Evolutionary conservation across 2,888 invertebrate genomes (phyloP).

Genomic region (Heteromurus nitidus): DNA sequence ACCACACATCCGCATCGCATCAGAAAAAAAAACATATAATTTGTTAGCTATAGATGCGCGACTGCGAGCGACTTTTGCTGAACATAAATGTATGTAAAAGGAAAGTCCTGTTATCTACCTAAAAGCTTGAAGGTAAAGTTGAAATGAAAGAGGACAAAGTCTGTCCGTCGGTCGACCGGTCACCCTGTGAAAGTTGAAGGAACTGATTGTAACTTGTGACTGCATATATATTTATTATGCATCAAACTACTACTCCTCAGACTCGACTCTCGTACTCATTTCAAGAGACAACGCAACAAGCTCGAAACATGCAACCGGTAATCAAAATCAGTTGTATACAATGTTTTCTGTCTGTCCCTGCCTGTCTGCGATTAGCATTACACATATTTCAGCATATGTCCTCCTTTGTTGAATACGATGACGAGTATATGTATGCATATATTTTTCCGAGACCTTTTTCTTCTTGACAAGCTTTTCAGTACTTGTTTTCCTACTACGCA

Average conservation of each 20-base stretch:
- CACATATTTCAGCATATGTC: too few relatives aligned
- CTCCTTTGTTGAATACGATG: background rate
- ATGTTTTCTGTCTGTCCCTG: background rate
- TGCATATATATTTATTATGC: too few relatives aligned
- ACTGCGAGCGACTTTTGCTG: too few relatives aligned
- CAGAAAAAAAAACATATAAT: background rate
- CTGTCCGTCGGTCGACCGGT: constrained; percentile 19
- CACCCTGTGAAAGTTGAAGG: constrained; percentile 43
- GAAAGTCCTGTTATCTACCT: constrained; percentile 43
- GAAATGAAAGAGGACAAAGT: background rate
- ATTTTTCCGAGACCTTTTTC: too few relatives aligned
- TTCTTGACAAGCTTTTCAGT: constrained; percentile 17
- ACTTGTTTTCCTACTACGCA: constrained; percentile 37
- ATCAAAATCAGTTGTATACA: too few relatives aligned
- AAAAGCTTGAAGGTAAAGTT: constrained; percentile 17
- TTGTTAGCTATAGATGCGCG: too few relatives aligned
- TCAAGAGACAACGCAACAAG: too few relatives aligned
- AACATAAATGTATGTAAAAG: constrained; percentile 12
- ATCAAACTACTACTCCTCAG: too few relatives aligned
- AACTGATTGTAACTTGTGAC: constrained; percentile 8
- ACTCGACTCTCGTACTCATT: too few relatives aligned
- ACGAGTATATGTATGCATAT: constrained; percentile 9
- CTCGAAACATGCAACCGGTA: too few relatives aligned
- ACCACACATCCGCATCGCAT: constrained; percentile 5
- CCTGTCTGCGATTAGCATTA: constrained; percentile 4